These are phyloP conservation scores for Atopsyche davidsoni DNA, from an alignment of 1,140 invertebrate species.

Conservation along the genomic window DNA sequence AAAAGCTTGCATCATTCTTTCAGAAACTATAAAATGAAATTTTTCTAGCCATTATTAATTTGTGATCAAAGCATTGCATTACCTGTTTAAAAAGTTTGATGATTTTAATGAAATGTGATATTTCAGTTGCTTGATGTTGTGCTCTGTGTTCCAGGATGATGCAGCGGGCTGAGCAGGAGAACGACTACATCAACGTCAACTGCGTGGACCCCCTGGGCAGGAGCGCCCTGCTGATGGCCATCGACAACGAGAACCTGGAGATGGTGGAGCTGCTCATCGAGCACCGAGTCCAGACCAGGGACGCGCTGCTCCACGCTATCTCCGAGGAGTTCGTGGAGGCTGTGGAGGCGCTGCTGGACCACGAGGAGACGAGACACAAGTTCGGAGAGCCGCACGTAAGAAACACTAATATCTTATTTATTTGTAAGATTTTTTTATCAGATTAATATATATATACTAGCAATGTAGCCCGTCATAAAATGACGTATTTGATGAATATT, in stretches of 20 bases:
- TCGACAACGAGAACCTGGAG: conserved; percentile 98
- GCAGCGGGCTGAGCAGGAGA: conserved; percentile 68
- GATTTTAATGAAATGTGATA: no score
- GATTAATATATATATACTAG: no score
- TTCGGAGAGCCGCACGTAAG: conserved; percentile 78
- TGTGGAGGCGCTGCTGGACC: conserved; percentile 89
- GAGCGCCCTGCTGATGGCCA: conserved; percentile 89
- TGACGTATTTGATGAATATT: no score
- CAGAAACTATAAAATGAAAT: no score
- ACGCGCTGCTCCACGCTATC: conserved; percentile 93
- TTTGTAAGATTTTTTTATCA: no score
- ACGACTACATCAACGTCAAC: conserved; percentile 87
- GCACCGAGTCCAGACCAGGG: conserved; percentile 79
- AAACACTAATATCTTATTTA: not conserved
- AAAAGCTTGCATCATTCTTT: no score
- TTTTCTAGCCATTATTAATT: no score
- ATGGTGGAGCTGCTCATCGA: conserved; percentile 95
- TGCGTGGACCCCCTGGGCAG: conserved; percentile 93
- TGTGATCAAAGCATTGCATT: no score
- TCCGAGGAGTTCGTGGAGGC: conserved; percentile 98
- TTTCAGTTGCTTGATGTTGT: no score
- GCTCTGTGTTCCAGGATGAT: conserved; percentile 67
- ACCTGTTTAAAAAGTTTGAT: no score
- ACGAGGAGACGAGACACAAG: conserved; percentile 77
- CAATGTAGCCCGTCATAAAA: no score